A percentile compares a stretch with the other conserved stretches of the same genome.
Conservation (phyloP, 2,888 invertebrate genomes). For the Stictocephala bisonia region DNA sequence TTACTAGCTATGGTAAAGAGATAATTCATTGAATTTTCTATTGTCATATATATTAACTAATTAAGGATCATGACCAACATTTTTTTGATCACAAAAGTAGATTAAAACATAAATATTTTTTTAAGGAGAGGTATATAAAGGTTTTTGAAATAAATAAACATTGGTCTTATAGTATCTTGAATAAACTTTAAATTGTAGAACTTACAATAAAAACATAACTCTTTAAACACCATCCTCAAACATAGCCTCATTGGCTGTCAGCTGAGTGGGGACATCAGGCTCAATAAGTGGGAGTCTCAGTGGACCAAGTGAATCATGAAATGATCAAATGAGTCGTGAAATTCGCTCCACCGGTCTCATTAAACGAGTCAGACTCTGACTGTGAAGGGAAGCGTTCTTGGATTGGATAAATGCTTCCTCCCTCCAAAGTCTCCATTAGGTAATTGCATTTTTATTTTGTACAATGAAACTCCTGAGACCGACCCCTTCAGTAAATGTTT, state of each 20-base stretch:
- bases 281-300: neutral
- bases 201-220: neutral
- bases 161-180: too few species aligned
- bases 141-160: too few species aligned
- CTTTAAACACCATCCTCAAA: neutral
- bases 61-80: too few species aligned
- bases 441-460: neutral
- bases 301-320: slow-evolving; percentile 20
- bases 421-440: neutral
- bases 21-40: too few species aligned
- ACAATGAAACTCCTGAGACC: neutral
- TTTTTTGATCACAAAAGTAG: too few species aligned
- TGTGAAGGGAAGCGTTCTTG: neutral
- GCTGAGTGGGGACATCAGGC: neutral
- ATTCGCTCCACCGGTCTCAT: slow-evolving; percentile 15
- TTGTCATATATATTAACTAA: too few species aligned
- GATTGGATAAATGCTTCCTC: neutral
- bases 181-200: neutral
- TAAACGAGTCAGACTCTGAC: neutral
- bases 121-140: too few species aligned
- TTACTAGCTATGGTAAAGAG: too few species aligned
- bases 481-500: neutral
- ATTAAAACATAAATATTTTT: too few species aligned
- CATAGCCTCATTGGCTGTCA: neutral
- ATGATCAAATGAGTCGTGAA: slow-evolving; percentile 30